Evolutionary conservation across 2,888 invertebrate genomes (phyloP).

Genomic region (Apamea anceps): DNA sequence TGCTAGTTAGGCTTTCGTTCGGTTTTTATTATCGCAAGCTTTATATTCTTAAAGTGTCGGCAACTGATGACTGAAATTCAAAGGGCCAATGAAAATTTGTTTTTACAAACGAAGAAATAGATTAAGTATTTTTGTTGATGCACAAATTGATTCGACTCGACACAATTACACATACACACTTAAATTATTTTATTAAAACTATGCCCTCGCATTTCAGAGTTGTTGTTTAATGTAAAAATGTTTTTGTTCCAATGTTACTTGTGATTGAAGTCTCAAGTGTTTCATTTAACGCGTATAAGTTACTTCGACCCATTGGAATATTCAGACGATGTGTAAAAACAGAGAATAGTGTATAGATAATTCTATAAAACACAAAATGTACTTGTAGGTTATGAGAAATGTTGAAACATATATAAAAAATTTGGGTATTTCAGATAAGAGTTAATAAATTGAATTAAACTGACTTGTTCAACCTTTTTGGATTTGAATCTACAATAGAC

Average conservation of each 20-base stretch:
- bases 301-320: conserved; percentile 86
- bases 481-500: conserved; percentile 90
- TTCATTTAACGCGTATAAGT: conserved; percentile 78
- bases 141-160: conserved; percentile 81
- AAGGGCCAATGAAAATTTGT: conserved; percentile 87
- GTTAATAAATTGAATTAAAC: conserved; percentile 84
- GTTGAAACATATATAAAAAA: conserved; percentile 87
- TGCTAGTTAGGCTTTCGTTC: conserved; percentile 89
- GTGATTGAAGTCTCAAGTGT: conserved; percentile 76
- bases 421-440: conserved; percentile 88
- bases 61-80: conserved; percentile 88
- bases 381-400: conserved; percentile 89
- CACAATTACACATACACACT: conserved; percentile 68
- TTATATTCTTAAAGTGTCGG: conserved; percentile 85
- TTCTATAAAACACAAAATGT: conserved; percentile 88
- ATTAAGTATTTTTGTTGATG: conserved; percentile 82
- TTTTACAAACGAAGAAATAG: conserved; percentile 79
- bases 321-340: conserved; percentile 86
- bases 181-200: conserved; percentile 77
- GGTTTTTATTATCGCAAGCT: conserved; percentile 87
- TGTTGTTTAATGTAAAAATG: conserved; percentile 80
- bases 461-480: conserved; percentile 89
- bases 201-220: conserved; percentile 87
- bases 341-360: conserved; percentile 87
- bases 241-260: conserved; percentile 74